Conservation (phyloP, 2,113 vertebrate genomes). For the Sorex fumeus region DNA sequence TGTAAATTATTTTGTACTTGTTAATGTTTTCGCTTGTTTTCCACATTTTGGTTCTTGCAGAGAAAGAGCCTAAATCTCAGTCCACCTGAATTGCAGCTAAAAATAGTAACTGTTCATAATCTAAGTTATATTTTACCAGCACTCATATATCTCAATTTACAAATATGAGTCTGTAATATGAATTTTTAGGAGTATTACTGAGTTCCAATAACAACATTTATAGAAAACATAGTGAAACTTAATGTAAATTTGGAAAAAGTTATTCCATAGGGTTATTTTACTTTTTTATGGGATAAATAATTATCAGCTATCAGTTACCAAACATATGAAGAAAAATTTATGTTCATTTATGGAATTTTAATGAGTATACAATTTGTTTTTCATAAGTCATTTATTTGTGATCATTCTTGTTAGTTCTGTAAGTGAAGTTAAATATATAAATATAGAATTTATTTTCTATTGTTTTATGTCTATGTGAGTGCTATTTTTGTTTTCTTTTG, state of each 20-base stretch:
- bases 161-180: conserved; percentile 15
- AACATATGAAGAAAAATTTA: neutral
- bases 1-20: conserved; percentile 56
- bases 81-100: conserved; percentile 27
- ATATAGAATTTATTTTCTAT: conserved; percentile 53
- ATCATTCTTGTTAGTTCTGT: conserved; percentile 48
- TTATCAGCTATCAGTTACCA: conserved; percentile 51
- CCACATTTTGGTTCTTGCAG: conserved; percentile 1
- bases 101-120: conserved; percentile 1
- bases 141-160: neutral
- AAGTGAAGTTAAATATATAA: conserved; percentile 44
- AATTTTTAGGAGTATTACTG: neutral
- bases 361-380: conserved; percentile 37
- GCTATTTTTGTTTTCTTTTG: conserved; percentile 70
- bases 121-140: neutral
- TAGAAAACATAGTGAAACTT: conserved; percentile 33
- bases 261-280: neutral
- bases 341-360: conserved; percentile 48
- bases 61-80: conserved; percentile 12
- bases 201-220: neutral
- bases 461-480: conserved; percentile 71
- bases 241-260: neutral
- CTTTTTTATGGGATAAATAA: neutral
- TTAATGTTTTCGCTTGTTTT: conserved; percentile 57
- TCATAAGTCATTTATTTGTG: conserved; percentile 73